Evolutionary conservation across 2,113 vertebrate genomes (phyloP).

Genomic region (Prunella fulvescens): DNA sequence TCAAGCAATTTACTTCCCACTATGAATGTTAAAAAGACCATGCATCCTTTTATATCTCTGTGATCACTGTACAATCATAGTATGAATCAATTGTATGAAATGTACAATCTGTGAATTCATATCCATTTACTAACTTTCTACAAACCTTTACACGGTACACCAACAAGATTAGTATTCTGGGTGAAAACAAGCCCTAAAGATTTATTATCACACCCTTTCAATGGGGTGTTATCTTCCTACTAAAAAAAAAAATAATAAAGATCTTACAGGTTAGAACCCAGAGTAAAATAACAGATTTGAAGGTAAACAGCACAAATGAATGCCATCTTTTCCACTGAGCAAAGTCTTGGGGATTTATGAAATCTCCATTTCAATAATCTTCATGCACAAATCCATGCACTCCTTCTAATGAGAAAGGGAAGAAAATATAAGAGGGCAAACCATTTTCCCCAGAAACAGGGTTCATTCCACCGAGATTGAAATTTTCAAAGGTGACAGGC

Average conservation of each 20-base stretch:
- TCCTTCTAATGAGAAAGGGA: background rate
- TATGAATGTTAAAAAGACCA: background rate
- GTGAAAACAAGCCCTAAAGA: slow-evolving; percentile 36
- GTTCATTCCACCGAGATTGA: background rate
- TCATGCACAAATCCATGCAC: background rate
- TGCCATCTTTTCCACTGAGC: background rate
- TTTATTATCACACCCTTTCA: slow-evolving; percentile 23
- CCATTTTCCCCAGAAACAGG: background rate
- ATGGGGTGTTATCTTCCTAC: background rate
- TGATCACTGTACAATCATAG: background rate
- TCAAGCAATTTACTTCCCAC: background rate
- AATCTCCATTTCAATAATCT: slow-evolving; percentile 42
- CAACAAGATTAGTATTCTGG: slow-evolving; percentile 37
- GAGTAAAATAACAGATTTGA: slow-evolving; percentile 28
- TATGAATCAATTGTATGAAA: too few species aligned
- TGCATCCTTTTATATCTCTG: background rate
- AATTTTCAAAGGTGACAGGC: background rate
- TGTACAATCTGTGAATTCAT: background rate
- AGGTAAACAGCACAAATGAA: slow-evolving; percentile 37
- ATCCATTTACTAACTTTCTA: slow-evolving; percentile 31
- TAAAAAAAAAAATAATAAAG: background rate
- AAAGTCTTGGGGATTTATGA: slow-evolving; percentile 31
- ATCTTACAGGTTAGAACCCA: slow-evolving; percentile 8
- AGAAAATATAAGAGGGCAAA: background rate
- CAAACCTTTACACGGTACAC: slow-evolving; percentile 25